Base-by-base conservation (phyloP, 2,113 vertebrate genomes). In the Hyperopisus bebe region DNA sequence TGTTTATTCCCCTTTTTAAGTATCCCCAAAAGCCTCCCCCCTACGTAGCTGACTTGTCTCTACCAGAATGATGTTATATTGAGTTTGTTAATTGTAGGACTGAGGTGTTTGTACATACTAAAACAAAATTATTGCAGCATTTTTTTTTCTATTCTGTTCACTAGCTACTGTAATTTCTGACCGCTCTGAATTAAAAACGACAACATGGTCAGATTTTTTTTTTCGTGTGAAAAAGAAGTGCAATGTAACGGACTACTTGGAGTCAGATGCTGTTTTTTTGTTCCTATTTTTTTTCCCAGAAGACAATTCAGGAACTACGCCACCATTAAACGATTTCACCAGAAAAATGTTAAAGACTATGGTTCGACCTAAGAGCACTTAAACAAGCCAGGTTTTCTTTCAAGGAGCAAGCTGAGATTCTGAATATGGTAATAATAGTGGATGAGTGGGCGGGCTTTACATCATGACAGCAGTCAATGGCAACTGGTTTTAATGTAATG, bases 91-190 rank as follows among this genome's bases (percentile, higher is more conserved):
- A 90, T 91, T 91, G 90, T 92, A 92, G 91, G 89, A 91, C 88
- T 55, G 90, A 93, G 92, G 92, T 92, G 90, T 92, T 92, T 93
- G 92, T 93, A 93, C 90, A 93, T 92, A 93, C 77, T 77, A 31
- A 90, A 90, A 90, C 50, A 89, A 90, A 92, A 89, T 89, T 88
- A 93, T 92, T 88, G 74, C 51, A 87, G 88, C 90, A 91, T 80
- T 74, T 80, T 80, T 70, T 90, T 92, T 91, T 92, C 90, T 92
- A 90, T 92, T 89, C 91, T 93, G 88, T 90, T 92, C 92, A 94
- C 91, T 90, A 87, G 91, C 93, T 94, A 93, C 92, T 90, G 91
- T 92, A 91, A 86, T 90, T 89, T 91, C 89, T 91, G 89, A 91
- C 90, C 89, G 89, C 90, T 91, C 92, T 89, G 90, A 91, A 91